Conservation (phyloP, 2,113 vertebrate species). For the Seriola rivoliana region DNA sequence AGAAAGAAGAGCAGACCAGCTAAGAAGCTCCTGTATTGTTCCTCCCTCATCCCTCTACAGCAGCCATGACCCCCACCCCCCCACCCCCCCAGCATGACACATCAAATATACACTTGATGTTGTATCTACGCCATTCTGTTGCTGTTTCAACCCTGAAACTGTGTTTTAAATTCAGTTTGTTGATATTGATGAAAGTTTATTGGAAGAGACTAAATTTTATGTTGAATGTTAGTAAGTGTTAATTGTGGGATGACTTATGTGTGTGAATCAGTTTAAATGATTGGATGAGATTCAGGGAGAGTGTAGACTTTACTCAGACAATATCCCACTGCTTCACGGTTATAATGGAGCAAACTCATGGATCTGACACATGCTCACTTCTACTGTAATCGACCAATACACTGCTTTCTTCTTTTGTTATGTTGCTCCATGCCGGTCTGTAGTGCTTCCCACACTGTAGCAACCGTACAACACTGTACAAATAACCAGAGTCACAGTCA, state of each 20-base stretch:
- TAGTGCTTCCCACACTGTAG: conserved; percentile 24
- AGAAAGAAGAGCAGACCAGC: conserved; percentile 87
- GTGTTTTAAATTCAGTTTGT: conserved; percentile 6
- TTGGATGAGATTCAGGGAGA: conserved; percentile 8
- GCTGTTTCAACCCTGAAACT: not conserved
- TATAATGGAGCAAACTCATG: not conserved
- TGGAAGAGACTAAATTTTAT: conserved; percentile 16
- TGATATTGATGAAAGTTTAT: not conserved
- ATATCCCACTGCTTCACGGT: not conserved
- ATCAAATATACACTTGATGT: conserved; percentile 10
- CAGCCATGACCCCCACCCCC: not conserved
- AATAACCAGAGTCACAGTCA: conserved; percentile 32
- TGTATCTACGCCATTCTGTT: not conserved
- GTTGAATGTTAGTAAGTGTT: conserved; percentile 16
- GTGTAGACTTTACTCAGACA: not conserved
- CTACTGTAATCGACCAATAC: not conserved
- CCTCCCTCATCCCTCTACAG: not conserved
- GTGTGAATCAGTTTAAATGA: conserved; percentile 15
- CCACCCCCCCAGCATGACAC: not conserved
- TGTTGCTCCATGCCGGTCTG: not conserved
- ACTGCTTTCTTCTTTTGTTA: conserved; percentile 6
- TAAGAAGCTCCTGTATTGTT: conserved; percentile 72
- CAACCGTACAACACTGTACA: conserved; percentile 23
- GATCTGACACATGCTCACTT: not conserved
- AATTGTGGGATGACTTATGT: not conserved